phyloP scores from a whole-genome alignment of 2,113 vertebrate genomes.

The Myiozetetes cayanensis region DNA sequence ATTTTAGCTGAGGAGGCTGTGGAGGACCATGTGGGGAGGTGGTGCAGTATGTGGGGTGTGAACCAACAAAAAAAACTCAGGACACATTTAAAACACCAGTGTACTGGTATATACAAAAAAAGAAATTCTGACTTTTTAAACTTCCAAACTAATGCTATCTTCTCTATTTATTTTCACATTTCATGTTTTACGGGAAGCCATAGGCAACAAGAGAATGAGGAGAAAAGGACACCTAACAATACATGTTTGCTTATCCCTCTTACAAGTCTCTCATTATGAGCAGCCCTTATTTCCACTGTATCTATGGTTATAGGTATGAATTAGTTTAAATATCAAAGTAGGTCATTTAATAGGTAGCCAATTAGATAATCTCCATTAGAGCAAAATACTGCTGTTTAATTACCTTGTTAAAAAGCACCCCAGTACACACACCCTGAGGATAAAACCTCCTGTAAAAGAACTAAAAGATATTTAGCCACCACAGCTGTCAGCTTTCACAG shows the following conservation, averaged over 20 bases:
- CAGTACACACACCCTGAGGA: background rate
- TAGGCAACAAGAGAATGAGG: background rate
- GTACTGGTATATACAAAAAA: background rate
- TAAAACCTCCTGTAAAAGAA: background rate
- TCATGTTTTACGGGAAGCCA: background rate
- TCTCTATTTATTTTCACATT: background rate
- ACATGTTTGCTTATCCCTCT: background rate
- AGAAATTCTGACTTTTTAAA: background rate
- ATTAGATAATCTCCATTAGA: background rate
- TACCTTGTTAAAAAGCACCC: background rate
- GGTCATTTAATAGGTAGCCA: background rate
- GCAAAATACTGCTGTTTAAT: slow-evolving; percentile 7
- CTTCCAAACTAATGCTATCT: background rate
- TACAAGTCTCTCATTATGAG: background rate
- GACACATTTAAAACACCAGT: background rate
- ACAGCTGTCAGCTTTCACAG: background rate
- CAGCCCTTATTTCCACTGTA: background rate
- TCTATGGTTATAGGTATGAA: background rate
- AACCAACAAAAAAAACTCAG: background rate
- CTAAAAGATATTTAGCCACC: background rate
- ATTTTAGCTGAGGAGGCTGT: background rate
- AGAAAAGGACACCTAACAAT: background rate
- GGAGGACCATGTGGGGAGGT: too few relatives aligned
- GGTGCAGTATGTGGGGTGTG: fast-evolving
- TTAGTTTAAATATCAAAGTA: background rate